These are phyloP conservation scores for Drosophila paramelanica DNA, from an alignment of 2,888 invertebrate genomes.

Conservation along the genomic window DNA sequence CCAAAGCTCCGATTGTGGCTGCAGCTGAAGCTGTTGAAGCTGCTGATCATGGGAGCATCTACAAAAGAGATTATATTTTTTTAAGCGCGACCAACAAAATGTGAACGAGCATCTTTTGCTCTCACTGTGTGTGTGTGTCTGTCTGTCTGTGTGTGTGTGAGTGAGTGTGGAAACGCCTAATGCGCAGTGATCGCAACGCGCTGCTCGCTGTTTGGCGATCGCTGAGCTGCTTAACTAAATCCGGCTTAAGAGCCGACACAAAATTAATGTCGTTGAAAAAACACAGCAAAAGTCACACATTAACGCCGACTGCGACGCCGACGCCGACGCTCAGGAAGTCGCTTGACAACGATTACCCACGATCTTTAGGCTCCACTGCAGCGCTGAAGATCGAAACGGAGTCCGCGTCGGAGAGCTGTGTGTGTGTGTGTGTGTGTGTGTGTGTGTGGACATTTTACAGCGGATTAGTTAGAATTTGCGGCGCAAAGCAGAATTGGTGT, in stretches of 20 bases:
- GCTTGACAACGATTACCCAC: conserved; percentile 60
- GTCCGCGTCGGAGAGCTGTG: too few species aligned
- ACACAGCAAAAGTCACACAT: conserved; percentile 82
- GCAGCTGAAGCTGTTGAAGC: conserved; percentile 65
- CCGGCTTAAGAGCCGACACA: conserved; percentile 85
- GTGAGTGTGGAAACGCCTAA: conserved; percentile 58
- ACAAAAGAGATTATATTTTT: conserved; percentile 84
- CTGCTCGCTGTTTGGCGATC: conserved; percentile 58
- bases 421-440: too few species aligned
- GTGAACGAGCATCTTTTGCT: conserved; percentile 44
- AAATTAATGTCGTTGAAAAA: conserved; percentile 84
- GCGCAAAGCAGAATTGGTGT: conserved; percentile 50
- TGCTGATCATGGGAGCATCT: conserved; percentile 78
- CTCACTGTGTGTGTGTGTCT: conserved; percentile 2
- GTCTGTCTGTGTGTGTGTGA: conserved; percentile 24
- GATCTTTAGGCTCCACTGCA: conserved; percentile 23
- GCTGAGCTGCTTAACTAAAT: conserved; percentile 85
- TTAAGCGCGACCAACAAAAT: conserved; percentile 81
- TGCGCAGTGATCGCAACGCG: conserved; percentile 57
- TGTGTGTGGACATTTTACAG: conserved; percentile 72
- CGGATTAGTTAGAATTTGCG: conserved; percentile 76
- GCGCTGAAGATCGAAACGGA: too few species aligned
- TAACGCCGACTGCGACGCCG: conserved; percentile 65
- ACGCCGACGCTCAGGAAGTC: conserved; percentile 73
- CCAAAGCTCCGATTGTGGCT: conserved; percentile 12